Conservation (phyloP, 2,888 invertebrate genomes). For the Digitonthophagus gazella region DNA sequence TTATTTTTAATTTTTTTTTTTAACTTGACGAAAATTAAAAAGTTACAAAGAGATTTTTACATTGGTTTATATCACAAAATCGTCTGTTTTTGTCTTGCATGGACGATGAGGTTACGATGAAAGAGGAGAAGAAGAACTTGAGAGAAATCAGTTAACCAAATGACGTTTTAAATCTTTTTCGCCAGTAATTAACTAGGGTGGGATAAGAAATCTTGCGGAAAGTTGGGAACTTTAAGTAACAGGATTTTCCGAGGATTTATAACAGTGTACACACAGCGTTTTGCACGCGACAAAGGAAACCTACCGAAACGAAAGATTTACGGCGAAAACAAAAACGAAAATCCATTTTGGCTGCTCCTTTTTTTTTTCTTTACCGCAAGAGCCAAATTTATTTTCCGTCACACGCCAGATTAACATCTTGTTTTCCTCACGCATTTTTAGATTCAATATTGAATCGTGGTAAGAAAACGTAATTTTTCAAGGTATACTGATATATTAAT, state of each 20-base stretch:
- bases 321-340: constrained; percentile 3
- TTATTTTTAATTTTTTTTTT: neutral
- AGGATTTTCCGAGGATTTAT: constrained; percentile 27
- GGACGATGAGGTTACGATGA: neutral
- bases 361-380: neutral
- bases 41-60: neutral
- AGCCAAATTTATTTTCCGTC: neutral
- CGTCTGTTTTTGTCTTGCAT: neutral
- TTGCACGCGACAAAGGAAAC: constrained; percentile 23
- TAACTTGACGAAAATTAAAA: neutral
- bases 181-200: constrained; percentile 1
- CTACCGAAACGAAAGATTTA: constrained; percentile 19
- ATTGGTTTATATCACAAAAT: neutral
- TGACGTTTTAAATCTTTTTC: neutral
- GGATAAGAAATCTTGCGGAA: constrained; percentile 25
- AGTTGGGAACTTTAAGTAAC: constrained; percentile 26
- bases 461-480: neutral
- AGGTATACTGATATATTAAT: too few relatives aligned
- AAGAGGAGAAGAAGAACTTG: neutral
- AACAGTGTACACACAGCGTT: constrained; percentile 22
- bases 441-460: neutral
- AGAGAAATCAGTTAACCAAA: neutral
- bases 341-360: neutral
- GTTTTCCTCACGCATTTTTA: neutral
- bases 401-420: neutral